phyloP scores from a whole-genome alignment of 2,113 vertebrate genomes.

The Xiphophorus couchianus region DNA sequence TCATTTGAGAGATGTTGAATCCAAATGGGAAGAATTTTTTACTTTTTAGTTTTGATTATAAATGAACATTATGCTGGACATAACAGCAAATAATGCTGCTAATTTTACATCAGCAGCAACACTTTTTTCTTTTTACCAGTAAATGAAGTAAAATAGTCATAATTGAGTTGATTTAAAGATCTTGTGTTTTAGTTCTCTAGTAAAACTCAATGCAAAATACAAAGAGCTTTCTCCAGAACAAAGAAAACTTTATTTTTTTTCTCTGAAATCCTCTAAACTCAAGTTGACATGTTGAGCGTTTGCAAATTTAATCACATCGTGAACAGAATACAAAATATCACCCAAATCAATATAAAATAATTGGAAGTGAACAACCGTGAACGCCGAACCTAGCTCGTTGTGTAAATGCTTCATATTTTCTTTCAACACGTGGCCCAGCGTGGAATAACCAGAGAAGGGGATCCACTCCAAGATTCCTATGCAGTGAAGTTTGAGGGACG shows the following conservation, averaged over 20 bases:
- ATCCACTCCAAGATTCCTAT: slow-evolving; percentile 62
- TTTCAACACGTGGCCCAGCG: slow-evolving; percentile 37
- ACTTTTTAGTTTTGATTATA: neutral
- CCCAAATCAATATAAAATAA: neutral
- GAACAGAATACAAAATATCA: neutral
- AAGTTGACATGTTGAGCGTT: neutral
- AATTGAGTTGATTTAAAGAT: neutral
- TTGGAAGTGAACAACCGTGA: neutral
- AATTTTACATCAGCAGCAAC: neutral
- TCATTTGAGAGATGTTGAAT: neutral
- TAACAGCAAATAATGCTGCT: neutral
- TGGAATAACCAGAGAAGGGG: slow-evolving; percentile 52
- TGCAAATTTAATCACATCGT: neutral
- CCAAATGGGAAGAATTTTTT: neutral
- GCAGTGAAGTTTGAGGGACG: slow-evolving; percentile 60
- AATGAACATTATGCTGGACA: neutral
- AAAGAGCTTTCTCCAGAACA: neutral
- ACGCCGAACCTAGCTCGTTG: slow-evolving; percentile 13
- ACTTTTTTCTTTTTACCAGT: too few relatives aligned
- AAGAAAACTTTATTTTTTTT: neutral
- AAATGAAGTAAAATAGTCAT: neutral
- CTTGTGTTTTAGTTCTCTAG: neutral
- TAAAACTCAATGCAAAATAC: too few relatives aligned
- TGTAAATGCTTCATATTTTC: slow-evolving; percentile 47
- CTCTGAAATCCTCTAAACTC: neutral